phyloP scores from a whole-genome alignment of 1,140 invertebrate genomes.

The Temnothorax longispinosus region DNA sequence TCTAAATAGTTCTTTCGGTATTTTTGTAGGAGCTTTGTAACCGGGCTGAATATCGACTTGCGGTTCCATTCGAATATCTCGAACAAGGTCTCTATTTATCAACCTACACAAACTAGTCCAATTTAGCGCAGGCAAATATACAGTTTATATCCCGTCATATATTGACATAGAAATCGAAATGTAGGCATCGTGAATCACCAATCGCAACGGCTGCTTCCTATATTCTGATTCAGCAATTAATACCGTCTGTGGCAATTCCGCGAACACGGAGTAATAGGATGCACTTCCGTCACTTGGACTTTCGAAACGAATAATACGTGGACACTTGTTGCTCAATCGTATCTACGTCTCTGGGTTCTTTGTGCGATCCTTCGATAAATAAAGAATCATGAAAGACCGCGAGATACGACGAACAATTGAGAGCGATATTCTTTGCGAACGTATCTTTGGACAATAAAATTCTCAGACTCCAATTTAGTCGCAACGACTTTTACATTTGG shows the following conservation, averaged over 20 bases:
- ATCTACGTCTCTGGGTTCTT: not conserved
- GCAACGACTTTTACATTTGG: not conserved
- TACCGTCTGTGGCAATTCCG: constrained; percentile 29
- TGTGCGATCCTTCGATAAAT: not conserved
- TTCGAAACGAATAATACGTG: constrained; percentile 32
- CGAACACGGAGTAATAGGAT: not conserved
- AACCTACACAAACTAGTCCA: constrained; percentile 19
- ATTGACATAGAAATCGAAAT: constrained; percentile 59
- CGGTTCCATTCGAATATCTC: constrained; percentile 13
- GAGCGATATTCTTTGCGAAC: not conserved
- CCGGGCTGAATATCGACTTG: constrained; percentile 1
- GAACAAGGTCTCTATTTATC: constrained; percentile 8
- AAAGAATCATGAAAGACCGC: not conserved
- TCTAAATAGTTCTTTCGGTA: not conserved
- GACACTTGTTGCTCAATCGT: constrained; percentile 33
- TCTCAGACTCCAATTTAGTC: not conserved
- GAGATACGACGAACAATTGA: not conserved
- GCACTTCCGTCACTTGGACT: constrained; percentile 54
- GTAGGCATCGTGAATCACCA: constrained; percentile 61
- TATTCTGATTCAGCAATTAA: constrained; percentile 71
- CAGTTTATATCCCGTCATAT: constrained; percentile 36
- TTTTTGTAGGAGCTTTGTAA: constrained; percentile 6
- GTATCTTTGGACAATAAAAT: not conserved
- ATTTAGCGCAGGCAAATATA: constrained; percentile 34
- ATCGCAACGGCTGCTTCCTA: constrained; percentile 36